phyloP scores from a whole-genome alignment of 2,797 vertebrate genomes.

The Melanogrammus aeglefinus region DNA sequence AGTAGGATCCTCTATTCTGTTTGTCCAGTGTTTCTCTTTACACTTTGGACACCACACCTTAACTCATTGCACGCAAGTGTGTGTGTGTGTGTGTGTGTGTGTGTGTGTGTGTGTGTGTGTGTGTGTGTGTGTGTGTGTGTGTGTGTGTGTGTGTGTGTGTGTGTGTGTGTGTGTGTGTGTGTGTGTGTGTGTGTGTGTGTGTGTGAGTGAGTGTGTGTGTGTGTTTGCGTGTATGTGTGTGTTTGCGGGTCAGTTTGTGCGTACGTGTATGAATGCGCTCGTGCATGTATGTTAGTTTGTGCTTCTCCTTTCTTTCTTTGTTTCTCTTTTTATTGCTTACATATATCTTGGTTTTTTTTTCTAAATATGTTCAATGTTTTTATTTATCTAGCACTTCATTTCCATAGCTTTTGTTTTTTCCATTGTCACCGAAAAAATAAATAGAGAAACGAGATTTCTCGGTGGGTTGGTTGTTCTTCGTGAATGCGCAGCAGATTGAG shows the following conservation, averaged over 20 bases:
- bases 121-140: constrained; percentile 20
- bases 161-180: constrained; percentile 9
- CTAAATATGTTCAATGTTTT: background rate
- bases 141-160: background rate
- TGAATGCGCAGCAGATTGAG: background rate
- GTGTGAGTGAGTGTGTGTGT: constrained; percentile 9
- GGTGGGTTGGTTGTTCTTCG: background rate
- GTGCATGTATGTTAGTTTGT: background rate
- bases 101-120: constrained; percentile 1
- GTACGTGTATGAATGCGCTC: too few species aligned
- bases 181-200: background rate
- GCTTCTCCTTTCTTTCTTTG: constrained; percentile 6
- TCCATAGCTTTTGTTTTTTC: background rate
- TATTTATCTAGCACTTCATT: background rate
- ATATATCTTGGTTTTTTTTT: background rate
- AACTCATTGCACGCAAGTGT: constrained; percentile 21
- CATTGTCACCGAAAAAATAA: background rate
- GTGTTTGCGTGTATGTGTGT: background rate
- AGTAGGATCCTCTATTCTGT: constrained; percentile 55
- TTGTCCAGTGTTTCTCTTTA: constrained; percentile 53
- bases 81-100: background rate
- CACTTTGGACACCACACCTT: constrained; percentile 67
- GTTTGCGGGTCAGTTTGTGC: too few species aligned
- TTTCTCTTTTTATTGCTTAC: background rate
- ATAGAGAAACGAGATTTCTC: background rate